Conservation (phyloP, 2,797 vertebrate genomes). For the Sebastes cheni region DNA sequence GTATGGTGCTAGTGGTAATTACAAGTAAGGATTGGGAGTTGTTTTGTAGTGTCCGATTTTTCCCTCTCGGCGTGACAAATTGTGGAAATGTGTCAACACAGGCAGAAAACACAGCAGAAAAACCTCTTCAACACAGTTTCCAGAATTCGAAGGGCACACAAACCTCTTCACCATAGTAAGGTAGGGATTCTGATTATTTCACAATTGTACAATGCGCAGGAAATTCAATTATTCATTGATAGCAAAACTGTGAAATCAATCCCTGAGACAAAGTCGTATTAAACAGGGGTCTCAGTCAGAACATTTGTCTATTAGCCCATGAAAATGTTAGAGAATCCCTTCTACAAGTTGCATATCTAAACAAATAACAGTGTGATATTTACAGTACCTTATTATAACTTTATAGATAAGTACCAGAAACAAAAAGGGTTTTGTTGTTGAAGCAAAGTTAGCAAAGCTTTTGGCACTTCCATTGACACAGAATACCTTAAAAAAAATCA, state of each 20-base stretch:
- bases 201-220: no score
- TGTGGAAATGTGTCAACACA: no score
- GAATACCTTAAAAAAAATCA: constrained; percentile 13
- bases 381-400: background rate
- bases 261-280: no score
- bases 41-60: no score
- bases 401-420: background rate
- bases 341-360: background rate
- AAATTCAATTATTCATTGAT: background rate
- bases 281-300: background rate
- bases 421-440: background rate
- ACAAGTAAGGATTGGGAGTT: no score
- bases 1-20: no score
- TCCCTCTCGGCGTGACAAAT: no score
- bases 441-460: background rate
- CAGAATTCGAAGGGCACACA: background rate
- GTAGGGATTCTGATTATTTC: background rate
- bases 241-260: background rate
- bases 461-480: background rate
- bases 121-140: background rate
- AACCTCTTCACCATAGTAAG: background rate
- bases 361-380: background rate
- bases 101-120: no score
- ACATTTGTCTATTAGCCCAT: background rate
- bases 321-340: background rate